phyloP scores from a whole-genome alignment of 2,113 vertebrate species.

The Microcebus ravelobensis region DNA sequence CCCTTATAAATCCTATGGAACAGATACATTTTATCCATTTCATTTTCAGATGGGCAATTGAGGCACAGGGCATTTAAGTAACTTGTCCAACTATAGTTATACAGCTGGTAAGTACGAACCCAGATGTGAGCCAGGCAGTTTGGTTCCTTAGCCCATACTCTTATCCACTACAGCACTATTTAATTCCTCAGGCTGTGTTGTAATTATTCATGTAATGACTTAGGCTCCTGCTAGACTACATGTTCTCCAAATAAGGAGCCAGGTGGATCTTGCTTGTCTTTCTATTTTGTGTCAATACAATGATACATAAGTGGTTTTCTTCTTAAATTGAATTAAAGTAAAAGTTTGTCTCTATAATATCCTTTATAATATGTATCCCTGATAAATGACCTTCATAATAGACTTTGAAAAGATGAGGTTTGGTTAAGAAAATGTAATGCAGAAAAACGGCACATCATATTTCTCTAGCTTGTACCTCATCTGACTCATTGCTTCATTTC shows the following conservation, averaged over 20 bases:
- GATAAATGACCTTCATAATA: background rate
- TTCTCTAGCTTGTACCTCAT: background rate
- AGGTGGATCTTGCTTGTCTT: background rate
- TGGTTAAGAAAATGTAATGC: background rate
- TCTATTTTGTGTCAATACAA: background rate
- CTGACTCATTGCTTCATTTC: background rate
- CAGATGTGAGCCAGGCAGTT: background rate
- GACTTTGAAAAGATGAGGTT: background rate
- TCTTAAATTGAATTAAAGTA: background rate
- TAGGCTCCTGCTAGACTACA: background rate
- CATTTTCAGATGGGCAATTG: background rate
- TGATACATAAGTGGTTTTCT: background rate
- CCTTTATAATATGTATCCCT: background rate
- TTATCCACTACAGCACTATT: fast-evolving
- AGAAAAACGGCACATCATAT: background rate
- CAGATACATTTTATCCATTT: background rate
- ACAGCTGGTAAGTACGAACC: background rate
- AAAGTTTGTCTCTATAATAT: background rate
- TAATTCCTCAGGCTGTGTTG: background rate
- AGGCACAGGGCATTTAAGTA: background rate
- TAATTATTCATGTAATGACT: background rate
- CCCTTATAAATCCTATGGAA: background rate
- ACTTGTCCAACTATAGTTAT: background rate
- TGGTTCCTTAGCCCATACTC: background rate
- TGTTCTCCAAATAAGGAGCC: background rate